Base-by-base conservation (phyloP, 2,113 vertebrate genomes). In the Calidris pugnax region DNA sequence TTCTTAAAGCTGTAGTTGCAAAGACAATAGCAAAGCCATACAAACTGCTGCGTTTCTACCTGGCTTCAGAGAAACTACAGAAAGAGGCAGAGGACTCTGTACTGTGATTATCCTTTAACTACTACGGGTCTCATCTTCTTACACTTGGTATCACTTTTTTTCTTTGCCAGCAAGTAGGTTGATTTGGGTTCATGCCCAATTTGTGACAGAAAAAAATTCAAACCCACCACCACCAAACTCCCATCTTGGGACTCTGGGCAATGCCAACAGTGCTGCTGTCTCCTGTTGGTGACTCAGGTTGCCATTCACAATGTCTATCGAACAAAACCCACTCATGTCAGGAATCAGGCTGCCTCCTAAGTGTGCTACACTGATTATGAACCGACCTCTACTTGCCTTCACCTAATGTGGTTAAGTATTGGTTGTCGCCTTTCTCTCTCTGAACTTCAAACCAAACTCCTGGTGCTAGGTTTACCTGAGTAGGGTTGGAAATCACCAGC, bases 1-100 rank as follows among this genome's bases (percentile, higher is more conserved):
- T 96, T 96, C 95, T 92, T 96, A 98, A 93, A 98, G 97, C 96
- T 96, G 92, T 85, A 94, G 81, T 60, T 90, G 93, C 93, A 89
- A 69, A 90, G 50, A 82, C 22, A 92, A 73, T 32, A 92, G 82
- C 93, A 81, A 95, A 96, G 89, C 91, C 5, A 2, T 74, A 94
- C 28, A 66, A 89, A 75, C 32, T 62, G 57, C 55, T 73, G 33
- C 68, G 71, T 47, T 82, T 37, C n/a, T 37, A 62, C 43, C 51
- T 55, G 37, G 28, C 57, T 81, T 75, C 80, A 87, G 41, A 95
- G 32, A 79, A 93, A 82, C 53, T 68, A 57, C 45, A 78, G 78
- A 62, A 93, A 55, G 57, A 76, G 64, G 55, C 83, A 94, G 76
- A 89, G 68, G 64, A 72, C 41, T 89, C 45, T 69, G 23, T 62